A percentile compares a stretch with the other conserved stretches of the same genome.
Evolutionary conservation across 2,797 vertebrate genomes (phyloP).

Genomic region (Lophura swinhoii): DNA sequence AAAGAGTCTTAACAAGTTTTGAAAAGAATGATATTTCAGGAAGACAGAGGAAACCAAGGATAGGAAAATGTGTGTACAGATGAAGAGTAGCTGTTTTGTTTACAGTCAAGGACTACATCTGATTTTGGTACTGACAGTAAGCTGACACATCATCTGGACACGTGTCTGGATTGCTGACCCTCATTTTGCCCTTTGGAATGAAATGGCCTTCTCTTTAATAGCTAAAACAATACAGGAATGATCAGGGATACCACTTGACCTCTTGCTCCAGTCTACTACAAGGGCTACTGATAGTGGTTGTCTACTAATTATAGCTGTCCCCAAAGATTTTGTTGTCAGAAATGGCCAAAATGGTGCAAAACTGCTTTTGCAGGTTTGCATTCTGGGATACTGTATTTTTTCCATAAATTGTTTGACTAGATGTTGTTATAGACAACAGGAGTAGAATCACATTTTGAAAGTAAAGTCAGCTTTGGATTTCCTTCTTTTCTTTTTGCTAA

Average conservation of each 20-base stretch:
- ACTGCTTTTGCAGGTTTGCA: neutral
- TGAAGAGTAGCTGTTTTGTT: neutral
- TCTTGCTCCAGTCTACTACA: neutral
- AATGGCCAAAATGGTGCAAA: neutral
- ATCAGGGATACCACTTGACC: neutral
- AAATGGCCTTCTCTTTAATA: neutral
- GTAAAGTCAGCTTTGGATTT: neutral
- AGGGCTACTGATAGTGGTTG: neutral
- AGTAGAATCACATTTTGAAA: neutral
- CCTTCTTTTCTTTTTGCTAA: neutral
- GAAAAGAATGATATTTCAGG: neutral
- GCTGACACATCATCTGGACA: neutral
- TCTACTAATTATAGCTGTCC: neutral
- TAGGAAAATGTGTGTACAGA: neutral
- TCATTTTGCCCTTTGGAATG: neutral
- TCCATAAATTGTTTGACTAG: neutral
- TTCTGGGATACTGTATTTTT: neutral
- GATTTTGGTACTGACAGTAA: neutral
- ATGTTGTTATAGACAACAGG: neutral
- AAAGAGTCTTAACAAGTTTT: neutral
- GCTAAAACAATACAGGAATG: neutral
- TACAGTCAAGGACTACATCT: fast-evolving
- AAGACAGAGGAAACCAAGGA: neutral
- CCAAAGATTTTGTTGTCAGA: neutral
- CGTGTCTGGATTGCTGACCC: neutral